Conservation (phyloP, 2,797 vertebrate species). For the Merluccius polli region DNA sequence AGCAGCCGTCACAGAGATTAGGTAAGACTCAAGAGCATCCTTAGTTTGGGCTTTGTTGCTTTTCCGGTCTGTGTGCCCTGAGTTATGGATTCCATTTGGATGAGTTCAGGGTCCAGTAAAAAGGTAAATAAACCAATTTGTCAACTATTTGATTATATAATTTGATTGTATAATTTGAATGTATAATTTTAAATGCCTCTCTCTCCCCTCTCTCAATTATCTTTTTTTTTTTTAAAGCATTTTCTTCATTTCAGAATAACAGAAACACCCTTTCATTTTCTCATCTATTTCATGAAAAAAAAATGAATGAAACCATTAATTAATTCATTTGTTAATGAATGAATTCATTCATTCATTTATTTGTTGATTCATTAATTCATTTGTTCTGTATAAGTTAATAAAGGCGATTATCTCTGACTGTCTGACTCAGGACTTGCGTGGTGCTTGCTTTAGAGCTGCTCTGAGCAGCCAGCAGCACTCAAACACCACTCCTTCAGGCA, state of each 20-base stretch:
- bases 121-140: background rate
- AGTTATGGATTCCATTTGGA: background rate
- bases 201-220: background rate
- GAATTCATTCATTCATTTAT: too few relatives aligned
- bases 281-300: background rate
- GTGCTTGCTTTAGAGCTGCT: too few relatives aligned
- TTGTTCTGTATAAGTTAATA: too few relatives aligned
- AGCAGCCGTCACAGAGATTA: background rate
- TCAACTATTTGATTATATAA: background rate
- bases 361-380: too few relatives aligned
- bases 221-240: too few relatives aligned
- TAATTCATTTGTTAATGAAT: too few relatives aligned
- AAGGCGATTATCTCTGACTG: too few relatives aligned
- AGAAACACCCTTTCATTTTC: background rate
- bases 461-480: slow-evolving; percentile 4
- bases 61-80: background rate
- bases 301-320: too few relatives aligned
- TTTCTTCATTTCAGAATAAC: too few relatives aligned
- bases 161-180: background rate
- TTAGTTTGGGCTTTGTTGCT: background rate
- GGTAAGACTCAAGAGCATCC: too few relatives aligned
- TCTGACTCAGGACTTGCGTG: too few relatives aligned
- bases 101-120: background rate
- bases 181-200: too few relatives aligned
- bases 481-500: slow-evolving; percentile 29